Evolutionary conservation across 2,888 invertebrate genomes (phyloP).

Genomic region (Ornithoptera priamus): DNA sequence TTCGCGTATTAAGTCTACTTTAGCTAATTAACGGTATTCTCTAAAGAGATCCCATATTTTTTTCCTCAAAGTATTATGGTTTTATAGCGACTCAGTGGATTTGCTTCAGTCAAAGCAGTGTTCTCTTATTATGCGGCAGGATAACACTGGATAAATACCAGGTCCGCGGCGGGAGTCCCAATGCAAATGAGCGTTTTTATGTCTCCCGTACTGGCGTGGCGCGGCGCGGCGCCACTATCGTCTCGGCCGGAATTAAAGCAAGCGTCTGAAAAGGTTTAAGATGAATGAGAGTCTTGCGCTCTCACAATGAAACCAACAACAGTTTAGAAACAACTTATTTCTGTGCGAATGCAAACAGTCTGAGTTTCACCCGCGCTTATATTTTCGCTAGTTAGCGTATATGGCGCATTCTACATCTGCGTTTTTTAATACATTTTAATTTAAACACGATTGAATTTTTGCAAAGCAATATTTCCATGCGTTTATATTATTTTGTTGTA

Average conservation of each 20-base stretch:
- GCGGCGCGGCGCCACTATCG: conserved; percentile 52
- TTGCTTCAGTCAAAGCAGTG: conserved; percentile 60
- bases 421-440: conserved; percentile 9
- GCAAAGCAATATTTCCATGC: background rate
- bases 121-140: conserved; percentile 65
- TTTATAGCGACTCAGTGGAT: conserved; percentile 51
- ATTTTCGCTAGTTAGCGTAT: conserved; percentile 17
- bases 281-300: conserved; percentile 65
- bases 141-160: conserved; percentile 70
- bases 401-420: conserved; percentile 9
- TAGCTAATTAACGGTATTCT: conserved; percentile 57
- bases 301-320: conserved; percentile 71
- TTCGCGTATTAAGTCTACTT: conserved; percentile 32
- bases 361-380: conserved; percentile 55
- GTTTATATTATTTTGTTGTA: background rate
- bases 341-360: conserved; percentile 64
- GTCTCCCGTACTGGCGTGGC: conserved; percentile 46
- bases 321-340: conserved; percentile 71
- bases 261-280: conserved; percentile 73
- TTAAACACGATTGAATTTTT: background rate
- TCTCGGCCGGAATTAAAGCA: conserved; percentile 67
- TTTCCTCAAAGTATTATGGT: conserved; percentile 53
- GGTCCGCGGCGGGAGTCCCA: conserved; percentile 56
- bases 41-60: conserved; percentile 48
- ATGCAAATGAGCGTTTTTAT: conserved; percentile 75